Evolutionary conservation across 2,888 invertebrate genomes (phyloP).

Genomic region (Rotaria socialis): DNA sequence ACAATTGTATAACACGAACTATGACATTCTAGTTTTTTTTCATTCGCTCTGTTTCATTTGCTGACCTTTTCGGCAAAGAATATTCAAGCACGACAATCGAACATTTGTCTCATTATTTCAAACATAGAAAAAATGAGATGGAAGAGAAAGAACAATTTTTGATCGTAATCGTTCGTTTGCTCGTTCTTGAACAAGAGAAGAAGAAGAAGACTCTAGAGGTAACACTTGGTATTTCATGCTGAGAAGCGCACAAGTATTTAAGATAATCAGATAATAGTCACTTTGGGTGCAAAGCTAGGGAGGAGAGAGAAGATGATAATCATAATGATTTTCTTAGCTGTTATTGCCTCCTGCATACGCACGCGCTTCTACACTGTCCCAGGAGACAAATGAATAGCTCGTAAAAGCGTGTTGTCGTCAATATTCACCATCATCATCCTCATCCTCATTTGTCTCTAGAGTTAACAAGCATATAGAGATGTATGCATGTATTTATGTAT

Average conservation of each 20-base stretch:
- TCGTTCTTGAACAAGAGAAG: constrained; percentile 2
- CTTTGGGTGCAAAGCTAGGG: neutral
- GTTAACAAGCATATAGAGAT: neutral
- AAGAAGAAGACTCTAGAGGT: constrained; percentile 14
- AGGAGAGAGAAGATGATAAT: neutral
- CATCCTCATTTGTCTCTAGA: neutral
- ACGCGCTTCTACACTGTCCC: neutral
- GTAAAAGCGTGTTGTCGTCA: constrained; percentile 11
- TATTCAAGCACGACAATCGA: constrained; percentile 26
- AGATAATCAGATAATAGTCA: constrained; percentile 29
- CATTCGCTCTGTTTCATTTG: neutral
- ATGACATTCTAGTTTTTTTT: neutral
- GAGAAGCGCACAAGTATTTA: constrained; percentile 8
- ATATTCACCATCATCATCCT: constrained; percentile 12
- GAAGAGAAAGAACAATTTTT: neutral
- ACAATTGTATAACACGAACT: constrained; percentile 12
- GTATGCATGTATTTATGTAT: neutral
- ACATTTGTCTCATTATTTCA: constrained; percentile 26
- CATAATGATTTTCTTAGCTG: constrained; percentile 26
- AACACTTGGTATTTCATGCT: constrained; percentile 6
- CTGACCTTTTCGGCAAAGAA: constrained; percentile 26
- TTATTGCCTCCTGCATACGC: constrained; percentile 6
- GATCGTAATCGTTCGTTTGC: neutral
- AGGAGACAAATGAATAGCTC: constrained; percentile 17
- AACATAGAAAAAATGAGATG: constrained; percentile 1